Conservation (phyloP, 2,888 invertebrate species). For the Drosophila fulvimacula region DNA sequence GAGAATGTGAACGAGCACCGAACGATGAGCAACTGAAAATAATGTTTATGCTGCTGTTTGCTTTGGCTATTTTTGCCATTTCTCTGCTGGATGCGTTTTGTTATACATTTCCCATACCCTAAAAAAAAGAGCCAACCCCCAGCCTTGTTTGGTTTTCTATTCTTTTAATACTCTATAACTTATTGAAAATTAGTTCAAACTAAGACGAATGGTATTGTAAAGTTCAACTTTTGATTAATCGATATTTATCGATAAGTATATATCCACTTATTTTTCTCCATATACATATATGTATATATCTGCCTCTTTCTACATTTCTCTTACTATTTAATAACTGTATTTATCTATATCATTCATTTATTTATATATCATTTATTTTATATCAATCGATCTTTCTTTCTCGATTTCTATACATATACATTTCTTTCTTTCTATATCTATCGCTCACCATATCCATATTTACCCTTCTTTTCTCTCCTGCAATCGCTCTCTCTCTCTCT, state of each 20-base stretch:
- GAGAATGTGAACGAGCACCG: slow-evolving; percentile 18
- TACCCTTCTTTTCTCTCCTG: too few relatives aligned
- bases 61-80: slow-evolving; percentile 76
- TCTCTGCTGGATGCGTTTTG: slow-evolving; percentile 53
- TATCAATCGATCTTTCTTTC: too few relatives aligned
- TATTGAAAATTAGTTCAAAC: background rate
- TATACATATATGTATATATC: too few relatives aligned
- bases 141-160: slow-evolving; percentile 17
- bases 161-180: slow-evolving; percentile 9
- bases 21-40: slow-evolving; percentile 73
- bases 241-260: background rate
- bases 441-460: too few relatives aligned
- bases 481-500: background rate
- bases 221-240: background rate
- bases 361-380: too few relatives aligned
- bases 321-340: too few relatives aligned
- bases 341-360: too few relatives aligned
- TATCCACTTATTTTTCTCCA: background rate
- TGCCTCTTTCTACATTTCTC: background rate
- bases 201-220: background rate
- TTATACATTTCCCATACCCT: slow-evolving; percentile 12
- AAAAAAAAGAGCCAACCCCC: background rate
- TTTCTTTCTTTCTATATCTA: too few relatives aligned
- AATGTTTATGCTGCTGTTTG: slow-evolving; percentile 81
- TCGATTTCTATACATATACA: too few relatives aligned